Conservation (phyloP, 2,797 vertebrate genomes). For the Anguilla marmorata region DNA sequence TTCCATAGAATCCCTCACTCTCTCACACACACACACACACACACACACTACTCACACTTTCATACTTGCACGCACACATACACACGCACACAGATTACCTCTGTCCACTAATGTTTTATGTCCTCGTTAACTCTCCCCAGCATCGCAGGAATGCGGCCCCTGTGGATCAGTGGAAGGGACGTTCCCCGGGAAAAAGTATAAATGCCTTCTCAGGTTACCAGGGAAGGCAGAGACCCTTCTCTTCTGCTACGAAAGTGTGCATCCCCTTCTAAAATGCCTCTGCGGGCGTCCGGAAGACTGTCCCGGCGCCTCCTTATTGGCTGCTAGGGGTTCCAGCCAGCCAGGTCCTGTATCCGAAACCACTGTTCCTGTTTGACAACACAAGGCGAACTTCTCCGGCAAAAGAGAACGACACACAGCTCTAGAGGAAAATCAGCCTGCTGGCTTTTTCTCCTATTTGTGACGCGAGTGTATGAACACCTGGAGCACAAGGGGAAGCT, state of each 20-base stretch:
- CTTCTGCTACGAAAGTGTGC: background rate
- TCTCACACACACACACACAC: background rate
- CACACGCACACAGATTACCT: background rate
- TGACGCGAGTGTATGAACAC: background rate
- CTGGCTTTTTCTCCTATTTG: background rate
- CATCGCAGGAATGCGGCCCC: background rate
- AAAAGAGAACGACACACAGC: background rate
- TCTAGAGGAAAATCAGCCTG: background rate
- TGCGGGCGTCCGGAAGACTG: background rate
- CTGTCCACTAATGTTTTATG: background rate
- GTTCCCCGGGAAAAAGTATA: background rate
- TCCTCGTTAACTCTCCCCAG: background rate
- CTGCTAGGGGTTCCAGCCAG: background rate
- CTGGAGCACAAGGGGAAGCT: background rate
- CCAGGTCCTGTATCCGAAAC: background rate
- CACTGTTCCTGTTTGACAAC: background rate
- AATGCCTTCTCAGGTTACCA: conserved; percentile 17
- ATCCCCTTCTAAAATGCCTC: background rate
- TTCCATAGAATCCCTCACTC: background rate
- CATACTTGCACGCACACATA: background rate
- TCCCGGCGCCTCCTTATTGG: background rate
- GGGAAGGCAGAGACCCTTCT: background rate
- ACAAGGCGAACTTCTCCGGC: background rate
- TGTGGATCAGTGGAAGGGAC: background rate
- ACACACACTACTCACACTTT: background rate